A percentile compares a stretch with the other conserved stretches of the same genome.
These are phyloP conservation scores for Aporophyla lueneburgensis DNA, from an alignment of 2,888 invertebrate species.

Conservation along the genomic window DNA sequence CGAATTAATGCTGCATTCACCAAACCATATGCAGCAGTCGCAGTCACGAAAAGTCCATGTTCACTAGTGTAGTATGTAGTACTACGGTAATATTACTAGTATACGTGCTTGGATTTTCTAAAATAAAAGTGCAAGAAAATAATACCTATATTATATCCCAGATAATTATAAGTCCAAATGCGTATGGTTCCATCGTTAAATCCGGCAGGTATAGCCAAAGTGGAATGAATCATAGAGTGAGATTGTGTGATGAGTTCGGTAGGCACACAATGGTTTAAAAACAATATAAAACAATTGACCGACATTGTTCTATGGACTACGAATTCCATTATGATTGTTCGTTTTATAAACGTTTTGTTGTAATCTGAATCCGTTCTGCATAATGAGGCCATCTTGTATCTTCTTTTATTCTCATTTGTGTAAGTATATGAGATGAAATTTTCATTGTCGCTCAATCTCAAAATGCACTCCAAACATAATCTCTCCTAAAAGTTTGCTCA, in stretches of 20 bases:
- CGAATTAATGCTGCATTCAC: not conserved
- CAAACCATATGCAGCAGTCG: not conserved
- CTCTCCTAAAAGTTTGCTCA: not conserved
- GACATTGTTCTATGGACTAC: slow-evolving; percentile 1
- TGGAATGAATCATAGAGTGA: not conserved
- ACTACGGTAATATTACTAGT: too few species aligned
- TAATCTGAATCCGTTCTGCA: slow-evolving; percentile 2
- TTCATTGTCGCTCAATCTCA: not conserved
- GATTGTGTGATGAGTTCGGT: too few species aligned
- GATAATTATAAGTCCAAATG: not conserved
- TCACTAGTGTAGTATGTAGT: not conserved
- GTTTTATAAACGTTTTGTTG: slow-evolving; percentile 14
- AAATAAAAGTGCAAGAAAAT: not conserved
- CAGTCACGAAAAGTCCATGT: not conserved
- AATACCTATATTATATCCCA: not conserved
- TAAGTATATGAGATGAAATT: not conserved
- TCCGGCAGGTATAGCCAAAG: not conserved
- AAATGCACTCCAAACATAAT: not conserved
- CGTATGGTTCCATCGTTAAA: not conserved
- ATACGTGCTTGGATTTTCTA: too few species aligned
- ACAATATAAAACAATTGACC: not conserved
- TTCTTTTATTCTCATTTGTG: not conserved
- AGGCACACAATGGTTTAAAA: slow-evolving; percentile 2
- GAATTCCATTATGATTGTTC: slow-evolving; percentile 20
- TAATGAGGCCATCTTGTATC: not conserved